These are phyloP conservation scores for Eufriesea mexicana DNA, from an alignment of 1,140 invertebrate genomes.

Conservation along the genomic window DNA sequence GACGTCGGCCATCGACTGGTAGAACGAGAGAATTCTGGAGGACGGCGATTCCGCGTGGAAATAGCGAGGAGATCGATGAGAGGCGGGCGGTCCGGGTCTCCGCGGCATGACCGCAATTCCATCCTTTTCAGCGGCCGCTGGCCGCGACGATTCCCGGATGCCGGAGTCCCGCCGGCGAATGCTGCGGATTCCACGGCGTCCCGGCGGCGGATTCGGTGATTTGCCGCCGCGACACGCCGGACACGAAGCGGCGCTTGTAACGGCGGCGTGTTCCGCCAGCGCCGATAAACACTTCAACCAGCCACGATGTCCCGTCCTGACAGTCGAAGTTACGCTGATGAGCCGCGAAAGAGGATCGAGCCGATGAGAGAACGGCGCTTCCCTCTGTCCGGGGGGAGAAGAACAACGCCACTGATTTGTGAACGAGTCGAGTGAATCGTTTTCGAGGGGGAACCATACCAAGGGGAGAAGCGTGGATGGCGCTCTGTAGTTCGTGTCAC, in stretches of 20 bases:
- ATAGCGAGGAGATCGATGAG: slow-evolving; percentile 16
- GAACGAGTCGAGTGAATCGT: too few relatives aligned
- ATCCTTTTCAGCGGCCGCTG: slow-evolving; percentile 31
- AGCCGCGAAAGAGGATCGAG: slow-evolving; percentile 15
- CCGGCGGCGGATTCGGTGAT: slow-evolving; percentile 62
- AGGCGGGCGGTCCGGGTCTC: neutral
- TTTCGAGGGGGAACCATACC: too few relatives aligned
- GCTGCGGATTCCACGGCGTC: slow-evolving; percentile 63
- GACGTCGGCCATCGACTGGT: too few relatives aligned
- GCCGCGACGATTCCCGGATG: slow-evolving; percentile 58
- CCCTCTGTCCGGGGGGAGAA: too few relatives aligned
- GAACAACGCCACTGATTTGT: too few relatives aligned
- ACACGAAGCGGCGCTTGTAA: slow-evolving; percentile 66
- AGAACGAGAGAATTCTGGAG: neutral
- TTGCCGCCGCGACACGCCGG: slow-evolving; percentile 64
- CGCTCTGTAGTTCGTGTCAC: too few relatives aligned
- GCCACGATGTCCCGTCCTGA: slow-evolving; percentile 57
- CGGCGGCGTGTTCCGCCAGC: slow-evolving; percentile 53
- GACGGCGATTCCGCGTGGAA: neutral
- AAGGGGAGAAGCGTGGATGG: too few relatives aligned
- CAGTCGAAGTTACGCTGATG: slow-evolving; percentile 67
- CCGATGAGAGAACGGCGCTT: too few relatives aligned
- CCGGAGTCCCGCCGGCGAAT: slow-evolving; percentile 53
- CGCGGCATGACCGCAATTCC: slow-evolving; percentile 40
- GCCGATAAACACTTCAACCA: slow-evolving; percentile 66